A percentile compares a stretch with the other conserved stretches of the same genome.
Evolutionary conservation across 1,140 invertebrate genomes (phyloP).

Genomic region (Orchestia grillus): DNA sequence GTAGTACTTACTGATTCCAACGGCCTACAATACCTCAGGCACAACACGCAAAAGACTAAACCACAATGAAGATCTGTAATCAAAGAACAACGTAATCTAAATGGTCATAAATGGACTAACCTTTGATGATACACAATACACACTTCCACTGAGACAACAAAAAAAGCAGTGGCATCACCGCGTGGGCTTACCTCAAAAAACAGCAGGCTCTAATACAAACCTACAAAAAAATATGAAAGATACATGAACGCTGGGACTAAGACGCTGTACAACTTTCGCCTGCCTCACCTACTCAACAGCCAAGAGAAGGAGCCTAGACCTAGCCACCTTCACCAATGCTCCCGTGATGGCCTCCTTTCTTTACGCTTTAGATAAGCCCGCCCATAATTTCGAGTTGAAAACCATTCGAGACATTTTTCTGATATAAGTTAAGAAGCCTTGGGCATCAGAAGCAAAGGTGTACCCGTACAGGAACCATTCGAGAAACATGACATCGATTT

Average conservation of each 20-base stretch:
- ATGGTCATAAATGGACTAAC: constrained; percentile 42
- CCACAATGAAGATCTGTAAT: constrained; percentile 7
- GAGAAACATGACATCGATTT: background rate
- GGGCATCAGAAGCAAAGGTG: background rate
- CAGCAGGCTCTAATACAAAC: constrained; percentile 38
- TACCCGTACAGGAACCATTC: background rate
- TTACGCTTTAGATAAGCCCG: background rate
- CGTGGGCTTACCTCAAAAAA: constrained; percentile 40
- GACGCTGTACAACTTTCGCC: background rate
- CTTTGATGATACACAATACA: constrained; percentile 10
- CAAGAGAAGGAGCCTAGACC: background rate
- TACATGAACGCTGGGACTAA: constrained; percentile 3
- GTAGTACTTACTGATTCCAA: background rate
- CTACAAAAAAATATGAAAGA: background rate
- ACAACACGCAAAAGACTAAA: constrained; percentile 33
- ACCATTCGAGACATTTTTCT: background rate
- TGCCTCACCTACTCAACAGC: constrained; percentile 5
- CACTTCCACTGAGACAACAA: background rate
- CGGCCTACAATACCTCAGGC: background rate
- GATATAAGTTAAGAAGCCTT: background rate
- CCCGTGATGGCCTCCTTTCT: background rate
- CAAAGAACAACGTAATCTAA: background rate
- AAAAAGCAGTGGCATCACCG: constrained; percentile 24
- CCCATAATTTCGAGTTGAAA: background rate
- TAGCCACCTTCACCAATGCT: background rate